Percentiles rank a stretch among this genome's conserved stretches.
These are phyloP conservation scores for Drosophila conformis DNA, from an alignment of 2,888 invertebrate species.

Conservation along the genomic window DNA sequence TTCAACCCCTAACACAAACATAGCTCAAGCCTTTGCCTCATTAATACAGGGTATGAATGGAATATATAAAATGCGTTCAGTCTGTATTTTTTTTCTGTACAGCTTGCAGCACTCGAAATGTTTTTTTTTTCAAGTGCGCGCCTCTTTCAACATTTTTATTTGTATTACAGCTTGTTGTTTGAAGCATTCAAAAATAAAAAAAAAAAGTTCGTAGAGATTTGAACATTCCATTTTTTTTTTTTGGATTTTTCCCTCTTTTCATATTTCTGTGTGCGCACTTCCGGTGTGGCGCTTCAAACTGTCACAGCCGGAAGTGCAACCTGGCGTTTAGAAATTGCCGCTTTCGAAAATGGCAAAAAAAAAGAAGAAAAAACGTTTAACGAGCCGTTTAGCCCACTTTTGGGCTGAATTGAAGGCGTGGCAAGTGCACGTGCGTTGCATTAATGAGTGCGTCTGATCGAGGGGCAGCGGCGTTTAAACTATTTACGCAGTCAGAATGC, in stretches of 20 bases:
- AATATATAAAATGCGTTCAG: background rate
- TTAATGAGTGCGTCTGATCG: constrained; percentile 48
- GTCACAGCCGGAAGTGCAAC: constrained; percentile 78
- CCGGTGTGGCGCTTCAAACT: constrained; percentile 72
- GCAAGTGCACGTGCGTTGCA: constrained; percentile 63
- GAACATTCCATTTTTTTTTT: constrained; percentile 5
- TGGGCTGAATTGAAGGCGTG: constrained; percentile 38
- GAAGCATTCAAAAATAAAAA: constrained; percentile 25
- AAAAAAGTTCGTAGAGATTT: constrained; percentile 48
- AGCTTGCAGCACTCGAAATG: constrained; percentile 26
- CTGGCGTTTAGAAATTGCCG: constrained; percentile 63
- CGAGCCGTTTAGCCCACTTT: constrained; percentile 74
- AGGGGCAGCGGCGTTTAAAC: background rate
- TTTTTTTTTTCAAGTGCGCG: constrained; percentile 41
- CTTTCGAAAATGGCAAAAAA: constrained; percentile 53
- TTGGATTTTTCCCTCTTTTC: background rate
- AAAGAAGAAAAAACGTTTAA: constrained; percentile 35
- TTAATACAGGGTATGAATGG: constrained; percentile 18
- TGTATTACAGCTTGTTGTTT: constrained; percentile 20
- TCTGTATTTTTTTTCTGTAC: background rate
- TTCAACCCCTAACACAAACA: background rate
- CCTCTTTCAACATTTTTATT: constrained; percentile 18
- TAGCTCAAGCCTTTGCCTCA: background rate
- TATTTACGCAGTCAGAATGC: constrained; percentile 54
- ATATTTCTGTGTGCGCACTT: constrained; percentile 56